Evolutionary conservation across 2,888 invertebrate species (phyloP).

Genomic region (Tinea pellionella): DNA sequence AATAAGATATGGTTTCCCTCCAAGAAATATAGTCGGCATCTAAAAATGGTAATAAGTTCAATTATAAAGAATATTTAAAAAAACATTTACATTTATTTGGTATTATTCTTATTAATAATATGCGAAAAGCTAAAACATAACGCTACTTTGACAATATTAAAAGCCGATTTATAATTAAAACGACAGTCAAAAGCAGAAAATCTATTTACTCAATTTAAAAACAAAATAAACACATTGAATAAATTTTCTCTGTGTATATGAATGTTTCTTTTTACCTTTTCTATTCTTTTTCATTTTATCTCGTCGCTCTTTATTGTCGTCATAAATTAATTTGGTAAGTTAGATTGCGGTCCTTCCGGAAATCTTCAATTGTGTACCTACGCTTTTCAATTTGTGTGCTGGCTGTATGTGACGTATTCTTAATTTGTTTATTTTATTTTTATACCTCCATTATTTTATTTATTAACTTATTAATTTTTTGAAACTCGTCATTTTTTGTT

Average conservation of each 20-base stretch:
- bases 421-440: conserved; percentile 26
- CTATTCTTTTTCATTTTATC: conserved; percentile 19
- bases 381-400: conserved; percentile 36
- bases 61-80: not conserved
- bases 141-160: not conserved
- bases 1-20: too few species aligned
- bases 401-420: conserved; percentile 35
- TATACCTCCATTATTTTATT: conserved; percentile 16
- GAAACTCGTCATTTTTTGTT: not conserved
- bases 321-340: conserved; percentile 60
- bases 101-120: not conserved
- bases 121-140: not conserved
- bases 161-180: not conserved
- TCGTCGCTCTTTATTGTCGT: conserved; percentile 26
- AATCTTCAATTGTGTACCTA: conserved; percentile 25
- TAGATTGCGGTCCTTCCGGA: conserved; percentile 39
- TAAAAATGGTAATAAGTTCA: not conserved
- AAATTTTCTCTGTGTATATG: not conserved
- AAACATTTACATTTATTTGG: not conserved
- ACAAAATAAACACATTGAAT: not conserved
- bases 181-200: not conserved
- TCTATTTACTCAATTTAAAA: not conserved
- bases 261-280: conserved; percentile 5
- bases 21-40: too few species aligned
- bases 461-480: not conserved